Conservation (phyloP, 2,888 invertebrate species). For the Agrotis clavis region DNA sequence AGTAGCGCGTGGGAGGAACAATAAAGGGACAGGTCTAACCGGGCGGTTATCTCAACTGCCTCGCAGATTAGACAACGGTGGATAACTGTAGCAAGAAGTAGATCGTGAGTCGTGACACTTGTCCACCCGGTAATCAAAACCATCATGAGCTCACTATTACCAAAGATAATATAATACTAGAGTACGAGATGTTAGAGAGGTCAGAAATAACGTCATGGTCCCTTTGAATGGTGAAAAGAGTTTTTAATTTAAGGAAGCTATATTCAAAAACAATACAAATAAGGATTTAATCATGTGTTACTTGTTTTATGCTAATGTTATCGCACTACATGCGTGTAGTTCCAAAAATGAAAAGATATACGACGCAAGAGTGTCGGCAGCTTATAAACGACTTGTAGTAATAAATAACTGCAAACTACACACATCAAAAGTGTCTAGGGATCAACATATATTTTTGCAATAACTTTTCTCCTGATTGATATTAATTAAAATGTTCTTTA, state of each 20-base stretch:
- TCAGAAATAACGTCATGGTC: background rate
- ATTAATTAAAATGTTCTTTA: too few species aligned
- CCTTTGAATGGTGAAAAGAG: background rate
- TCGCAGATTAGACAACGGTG: slow-evolving; percentile 61
- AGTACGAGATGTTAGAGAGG: background rate
- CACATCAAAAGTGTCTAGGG: too few species aligned
- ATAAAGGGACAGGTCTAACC: slow-evolving; percentile 53
- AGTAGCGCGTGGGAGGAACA: slow-evolving; percentile 54
- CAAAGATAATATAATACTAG: too few species aligned
- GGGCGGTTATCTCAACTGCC: slow-evolving; percentile 58
- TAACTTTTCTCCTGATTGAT: too few species aligned
- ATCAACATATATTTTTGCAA: too few species aligned
- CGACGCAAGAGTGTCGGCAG: slow-evolving; percentile 31
- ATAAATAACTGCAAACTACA: slow-evolving; percentile 45
- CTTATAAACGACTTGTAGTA: slow-evolving; percentile 35
- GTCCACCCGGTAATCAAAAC: slow-evolving; percentile 27
- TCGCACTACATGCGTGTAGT: background rate
- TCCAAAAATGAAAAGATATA: slow-evolving; percentile 6
- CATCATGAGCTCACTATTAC: slow-evolving; percentile 15
- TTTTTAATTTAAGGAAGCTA: background rate
- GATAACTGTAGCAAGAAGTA: slow-evolving; percentile 50
- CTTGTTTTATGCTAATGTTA: slow-evolving; percentile 31
- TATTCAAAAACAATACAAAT: background rate
- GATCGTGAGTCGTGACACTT: slow-evolving; percentile 39
- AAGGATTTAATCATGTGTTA: slow-evolving; percentile 6